Percentiles rank a stretch among this genome's conserved stretches.
Conservation (phyloP, 1,140 invertebrate genomes). For the Onthophagus taurus region DNA sequence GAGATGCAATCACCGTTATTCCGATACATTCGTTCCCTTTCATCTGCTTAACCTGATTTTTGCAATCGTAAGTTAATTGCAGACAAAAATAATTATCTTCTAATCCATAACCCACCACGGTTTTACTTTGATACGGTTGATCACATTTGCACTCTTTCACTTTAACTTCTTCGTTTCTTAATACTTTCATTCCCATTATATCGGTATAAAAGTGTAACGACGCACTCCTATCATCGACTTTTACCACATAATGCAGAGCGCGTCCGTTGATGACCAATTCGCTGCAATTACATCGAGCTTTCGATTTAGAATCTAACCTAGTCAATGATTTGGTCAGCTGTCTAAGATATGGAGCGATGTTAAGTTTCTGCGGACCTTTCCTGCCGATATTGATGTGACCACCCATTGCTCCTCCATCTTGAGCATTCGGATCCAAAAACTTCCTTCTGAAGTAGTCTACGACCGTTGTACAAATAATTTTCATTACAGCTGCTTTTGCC, state of each 20-base stretch:
- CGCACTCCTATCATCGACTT: constrained; percentile 76
- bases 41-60: too few species aligned
- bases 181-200: constrained; percentile 90
- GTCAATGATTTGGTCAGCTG: too few species aligned
- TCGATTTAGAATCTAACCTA: too few species aligned
- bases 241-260: constrained; percentile 91
- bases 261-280: constrained; percentile 57
- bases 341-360: too few species aligned
- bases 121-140: constrained; percentile 77
- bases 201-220: constrained; percentile 83
- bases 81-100: constrained; percentile 94
- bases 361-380: too few species aligned
- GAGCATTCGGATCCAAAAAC: too few species aligned
- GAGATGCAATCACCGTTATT: constrained; percentile 73
- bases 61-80: constrained; percentile 91
- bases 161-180: constrained; percentile 92
- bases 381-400: too few species aligned
- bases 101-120: constrained; percentile 96
- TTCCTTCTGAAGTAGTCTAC: too few species aligned
- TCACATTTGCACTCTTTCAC: constrained; percentile 94
- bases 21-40: constrained; percentile 83
- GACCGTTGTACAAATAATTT: too few species aligned
- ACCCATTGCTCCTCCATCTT: too few species aligned
- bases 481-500: too few species aligned
- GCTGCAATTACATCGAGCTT: too few species aligned